phyloP scores from a whole-genome alignment of 2,113 vertebrate genomes.

The Psilopsiagon aymara region DNA sequence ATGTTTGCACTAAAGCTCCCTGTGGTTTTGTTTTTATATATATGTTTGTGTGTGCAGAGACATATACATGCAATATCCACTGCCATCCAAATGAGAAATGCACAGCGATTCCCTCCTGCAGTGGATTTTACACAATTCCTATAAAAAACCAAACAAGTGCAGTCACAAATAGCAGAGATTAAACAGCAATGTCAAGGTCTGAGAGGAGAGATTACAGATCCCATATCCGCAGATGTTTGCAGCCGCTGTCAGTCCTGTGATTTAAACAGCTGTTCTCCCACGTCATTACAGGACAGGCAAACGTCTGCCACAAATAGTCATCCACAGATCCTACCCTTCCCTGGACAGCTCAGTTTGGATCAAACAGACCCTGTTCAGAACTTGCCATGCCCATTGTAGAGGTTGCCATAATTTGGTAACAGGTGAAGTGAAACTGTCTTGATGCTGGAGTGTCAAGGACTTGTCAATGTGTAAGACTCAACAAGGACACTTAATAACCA shows the following conservation, averaged over 20 bases:
- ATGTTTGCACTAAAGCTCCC: background rate
- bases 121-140: background rate
- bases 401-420: background rate
- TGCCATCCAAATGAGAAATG: background rate
- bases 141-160: background rate
- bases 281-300: background rate
- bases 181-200: background rate
- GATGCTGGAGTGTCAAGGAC: background rate
- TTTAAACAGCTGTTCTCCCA: background rate
- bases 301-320: background rate
- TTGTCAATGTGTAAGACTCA: background rate
- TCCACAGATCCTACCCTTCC: background rate
- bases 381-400: background rate
- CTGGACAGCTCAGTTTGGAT: background rate
- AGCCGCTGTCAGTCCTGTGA: background rate
- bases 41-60: too few relatives aligned
- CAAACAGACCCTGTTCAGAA: background rate
- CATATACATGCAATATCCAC: background rate
- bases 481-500: background rate
- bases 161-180: slow-evolving; percentile 9
- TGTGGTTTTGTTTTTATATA: background rate
- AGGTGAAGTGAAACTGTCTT: background rate
- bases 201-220: slow-evolving; percentile 7
- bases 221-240: background rate
- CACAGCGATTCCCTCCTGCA: background rate